Conservation (phyloP, 2,113 vertebrate genomes). For the Fregetta grallaria region DNA sequence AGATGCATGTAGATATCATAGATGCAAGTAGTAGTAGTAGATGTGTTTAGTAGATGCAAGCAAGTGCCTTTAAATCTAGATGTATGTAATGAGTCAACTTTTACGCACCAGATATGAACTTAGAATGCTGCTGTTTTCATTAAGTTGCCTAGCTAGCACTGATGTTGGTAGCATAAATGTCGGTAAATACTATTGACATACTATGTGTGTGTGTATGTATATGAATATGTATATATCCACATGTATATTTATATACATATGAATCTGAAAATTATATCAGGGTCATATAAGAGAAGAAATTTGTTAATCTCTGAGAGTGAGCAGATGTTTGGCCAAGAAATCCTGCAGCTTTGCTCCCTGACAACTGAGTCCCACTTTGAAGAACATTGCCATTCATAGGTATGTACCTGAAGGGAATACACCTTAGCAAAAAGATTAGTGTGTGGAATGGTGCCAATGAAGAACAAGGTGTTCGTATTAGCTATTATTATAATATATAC, state of each 20-base stretch:
- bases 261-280: not conserved
- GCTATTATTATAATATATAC: not conserved
- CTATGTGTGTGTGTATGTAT: not conserved
- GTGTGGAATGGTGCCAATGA: not conserved
- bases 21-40: not conserved
- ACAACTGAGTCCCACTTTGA: not conserved
- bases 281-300: not conserved
- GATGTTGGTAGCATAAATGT: not conserved
- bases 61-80: not conserved
- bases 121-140: not conserved
- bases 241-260: not conserved
- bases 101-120: not conserved
- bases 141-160: not conserved
- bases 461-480: not conserved
- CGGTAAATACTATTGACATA: not conserved
- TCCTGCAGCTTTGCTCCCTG: not conserved
- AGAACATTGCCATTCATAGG: not conserved
- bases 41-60: not conserved
- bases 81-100: not conserved
- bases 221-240: not conserved
- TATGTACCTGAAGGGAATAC: not conserved
- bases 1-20: not conserved
- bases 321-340: not conserved
- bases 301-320: not conserved
- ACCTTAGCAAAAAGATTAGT: not conserved